Evolutionary conservation across 2,888 invertebrate species (phyloP), one percentile per base, ranked within the genome.

Genomic region (Pasiphila rectangulata): DNA sequence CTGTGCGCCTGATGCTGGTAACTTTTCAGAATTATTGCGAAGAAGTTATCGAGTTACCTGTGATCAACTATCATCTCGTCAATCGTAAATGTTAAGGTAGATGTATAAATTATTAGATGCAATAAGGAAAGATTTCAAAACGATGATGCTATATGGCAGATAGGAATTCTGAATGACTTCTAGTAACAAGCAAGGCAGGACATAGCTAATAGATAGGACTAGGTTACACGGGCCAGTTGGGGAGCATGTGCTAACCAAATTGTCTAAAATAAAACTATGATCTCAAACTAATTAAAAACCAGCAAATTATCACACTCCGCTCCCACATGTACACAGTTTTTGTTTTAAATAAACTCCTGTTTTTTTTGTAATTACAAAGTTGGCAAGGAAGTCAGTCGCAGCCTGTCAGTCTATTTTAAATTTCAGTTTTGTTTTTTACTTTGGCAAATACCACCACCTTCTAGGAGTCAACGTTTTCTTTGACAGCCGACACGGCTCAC

Each of bases 331-430:
- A 71, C 58, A 51, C 64, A 60, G 67, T 71, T 69, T 70, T 65
- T 69, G 38, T 48, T 46, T 46, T 45, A 51, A 70, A 70, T 74
- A 61, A 63, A 49, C 58, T 59, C 41, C 50, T 69, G 73, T 72
- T 71, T 78, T 78, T 72, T 73, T 72, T 79, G 74, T 83, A 83
- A 87, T 85, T 83, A 80, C 80, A 80, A 86, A 84, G 74, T 88
- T 88, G 88, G 87, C 88, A 87, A 77, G 80, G 79, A 79, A 79
- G 77, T 74, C 54, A 67, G 77, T 73, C 54, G 67, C 61, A 72
- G 69, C 70, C 77, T 83, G 86, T 83, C 86, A 82, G 69, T 75
- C 77, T 79, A 82, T 81, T 82, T 76, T 80, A 79, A 79, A 37
- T 72, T 71, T 65, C 0, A 10, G 59, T 62, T 64, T 61, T n/a